phyloP scores from a whole-genome alignment of 2,888 invertebrate genomes.

The Mesoligia furuncula region DNA sequence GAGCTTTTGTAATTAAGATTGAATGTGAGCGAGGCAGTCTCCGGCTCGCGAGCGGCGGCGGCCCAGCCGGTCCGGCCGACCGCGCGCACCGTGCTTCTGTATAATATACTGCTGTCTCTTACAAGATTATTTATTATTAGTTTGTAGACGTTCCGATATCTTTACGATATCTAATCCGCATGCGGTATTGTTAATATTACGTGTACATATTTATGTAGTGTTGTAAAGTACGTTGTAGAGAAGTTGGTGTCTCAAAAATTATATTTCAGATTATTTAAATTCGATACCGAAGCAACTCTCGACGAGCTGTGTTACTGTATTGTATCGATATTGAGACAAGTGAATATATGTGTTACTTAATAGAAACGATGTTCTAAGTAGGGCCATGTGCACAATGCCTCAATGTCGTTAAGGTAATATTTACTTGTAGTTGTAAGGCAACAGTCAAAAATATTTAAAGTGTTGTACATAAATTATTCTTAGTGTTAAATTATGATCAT shows the following conservation, averaged over 20 bases:
- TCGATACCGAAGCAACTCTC: slow-evolving; percentile 65
- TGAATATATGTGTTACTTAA: slow-evolving; percentile 71
- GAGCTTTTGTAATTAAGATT: slow-evolving; percentile 75
- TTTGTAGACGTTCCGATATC: slow-evolving; percentile 75
- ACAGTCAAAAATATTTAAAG: slow-evolving; percentile 78
- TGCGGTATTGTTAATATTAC: slow-evolving; percentile 76
- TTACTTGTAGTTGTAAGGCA: slow-evolving; percentile 72
- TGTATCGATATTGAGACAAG: slow-evolving; percentile 61
- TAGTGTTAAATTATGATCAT: slow-evolving; percentile 88
- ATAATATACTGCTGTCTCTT: slow-evolving; percentile 87
- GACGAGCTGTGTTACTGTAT: slow-evolving; percentile 64
- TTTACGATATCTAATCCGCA: slow-evolving; percentile 71
- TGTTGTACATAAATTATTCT: slow-evolving; percentile 74
- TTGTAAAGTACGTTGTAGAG: slow-evolving; percentile 64
- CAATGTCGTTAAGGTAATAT: slow-evolving; percentile 70
- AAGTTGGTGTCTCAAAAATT: slow-evolving; percentile 56
- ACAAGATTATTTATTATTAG: slow-evolving; percentile 89
- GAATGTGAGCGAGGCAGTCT: slow-evolving; percentile 66
- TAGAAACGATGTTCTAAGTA: slow-evolving; percentile 61
- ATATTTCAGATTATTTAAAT: slow-evolving; percentile 65
- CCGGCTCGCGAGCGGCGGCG: slow-evolving; percentile 67
- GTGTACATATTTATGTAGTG: slow-evolving; percentile 74
- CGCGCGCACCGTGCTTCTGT: slow-evolving; percentile 87
- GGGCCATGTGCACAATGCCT: slow-evolving; percentile 74
- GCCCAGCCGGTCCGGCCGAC: slow-evolving; percentile 65